Conservation (phyloP, 2,797 vertebrate species). For the Bradypodion ventrale region DNA sequence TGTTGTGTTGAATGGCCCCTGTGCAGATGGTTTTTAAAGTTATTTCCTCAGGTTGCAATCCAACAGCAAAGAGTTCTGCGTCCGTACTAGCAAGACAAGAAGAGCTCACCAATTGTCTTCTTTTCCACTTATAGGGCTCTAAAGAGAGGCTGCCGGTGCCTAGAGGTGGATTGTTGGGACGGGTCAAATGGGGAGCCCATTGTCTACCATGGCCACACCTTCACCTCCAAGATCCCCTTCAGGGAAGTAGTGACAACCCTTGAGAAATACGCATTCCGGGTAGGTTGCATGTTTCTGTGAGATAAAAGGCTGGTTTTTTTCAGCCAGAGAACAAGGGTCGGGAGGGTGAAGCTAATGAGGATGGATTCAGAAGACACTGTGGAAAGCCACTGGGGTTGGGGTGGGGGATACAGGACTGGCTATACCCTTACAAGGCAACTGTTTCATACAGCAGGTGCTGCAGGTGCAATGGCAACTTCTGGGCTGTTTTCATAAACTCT, state of each 20-base stretch:
- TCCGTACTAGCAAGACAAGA: no score
- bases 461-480: background rate
- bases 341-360: no score
- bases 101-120: slow-evolving; percentile 9
- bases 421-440: background rate
- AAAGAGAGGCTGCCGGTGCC: slow-evolving; percentile 89
- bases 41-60: background rate
- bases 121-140: slow-evolving; percentile 78
- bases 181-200: slow-evolving; percentile 89
- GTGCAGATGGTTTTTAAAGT: background rate
- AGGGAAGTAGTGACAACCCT: slow-evolving; percentile 87
- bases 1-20: no score
- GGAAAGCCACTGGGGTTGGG: background rate
- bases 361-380: background rate
- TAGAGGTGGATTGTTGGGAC: slow-evolving; percentile 97
- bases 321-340: background rate
- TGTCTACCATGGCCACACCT: slow-evolving; percentile 94
- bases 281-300: slow-evolving; percentile 46
- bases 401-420: background rate
- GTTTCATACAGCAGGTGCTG: background rate
- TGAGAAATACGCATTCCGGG: slow-evolving; percentile 88
- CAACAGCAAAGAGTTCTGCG: background rate
- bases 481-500: background rate
- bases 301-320: background rate
- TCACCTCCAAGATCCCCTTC: slow-evolving; percentile 96